Evolutionary conservation across 1,140 invertebrate genomes (phyloP).

Genomic region (Lepidurus packardi): DNA sequence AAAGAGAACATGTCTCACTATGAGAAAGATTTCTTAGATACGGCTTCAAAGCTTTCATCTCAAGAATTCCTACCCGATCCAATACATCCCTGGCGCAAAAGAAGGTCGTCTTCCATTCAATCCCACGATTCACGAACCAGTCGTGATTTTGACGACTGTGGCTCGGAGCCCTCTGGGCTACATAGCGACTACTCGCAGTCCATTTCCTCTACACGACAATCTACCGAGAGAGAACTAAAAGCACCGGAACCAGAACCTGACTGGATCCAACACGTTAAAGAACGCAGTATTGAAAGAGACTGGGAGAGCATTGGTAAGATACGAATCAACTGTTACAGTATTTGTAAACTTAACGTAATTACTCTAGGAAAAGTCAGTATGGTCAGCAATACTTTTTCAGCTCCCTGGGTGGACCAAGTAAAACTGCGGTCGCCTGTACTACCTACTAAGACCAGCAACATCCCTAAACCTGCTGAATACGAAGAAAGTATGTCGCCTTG

Average conservation of each 20-base stretch:
- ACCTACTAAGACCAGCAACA: neutral
- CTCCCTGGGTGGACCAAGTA: neutral
- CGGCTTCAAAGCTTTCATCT: neutral
- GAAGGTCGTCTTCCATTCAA: neutral
- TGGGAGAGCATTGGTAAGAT: neutral
- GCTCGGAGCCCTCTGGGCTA: neutral
- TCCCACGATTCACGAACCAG: neutral
- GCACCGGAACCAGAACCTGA: neutral
- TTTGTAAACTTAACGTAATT: neutral
- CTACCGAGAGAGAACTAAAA: neutral
- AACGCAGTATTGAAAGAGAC: neutral
- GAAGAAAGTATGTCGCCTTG: neutral
- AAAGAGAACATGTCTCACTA: neutral
- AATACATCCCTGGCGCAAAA: neutral
- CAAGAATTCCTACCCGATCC: neutral
- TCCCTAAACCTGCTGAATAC: neutral
- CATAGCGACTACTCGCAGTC: neutral
- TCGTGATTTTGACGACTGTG: neutral
- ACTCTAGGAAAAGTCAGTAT: neutral
- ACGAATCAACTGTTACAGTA: too few relatives aligned
- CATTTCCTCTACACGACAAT: neutral
- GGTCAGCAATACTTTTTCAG: neutral
- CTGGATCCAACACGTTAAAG: neutral
- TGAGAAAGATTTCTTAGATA: neutral
- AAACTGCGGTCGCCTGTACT: neutral